Conservation (phyloP, 2,888 invertebrate species). For the Matsumyia berberina region DNA sequence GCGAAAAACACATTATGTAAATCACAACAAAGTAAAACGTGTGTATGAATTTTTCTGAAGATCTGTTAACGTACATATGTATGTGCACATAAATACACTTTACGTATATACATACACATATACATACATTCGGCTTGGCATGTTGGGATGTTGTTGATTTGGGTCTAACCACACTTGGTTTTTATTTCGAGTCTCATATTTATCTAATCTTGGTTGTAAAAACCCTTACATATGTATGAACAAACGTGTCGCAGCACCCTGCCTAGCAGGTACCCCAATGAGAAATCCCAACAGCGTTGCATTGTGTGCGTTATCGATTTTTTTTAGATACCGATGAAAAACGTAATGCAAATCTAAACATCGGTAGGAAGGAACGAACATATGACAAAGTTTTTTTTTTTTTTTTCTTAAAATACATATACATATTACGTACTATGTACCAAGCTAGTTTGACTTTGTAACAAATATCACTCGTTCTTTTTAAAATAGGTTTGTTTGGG, state of each 20-base stretch:
- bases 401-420: too few relatives aligned
- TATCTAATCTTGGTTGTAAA: neutral
- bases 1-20: conserved; percentile 46
- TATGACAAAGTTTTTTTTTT: too few relatives aligned
- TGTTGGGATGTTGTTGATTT: neutral
- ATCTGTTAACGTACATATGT: neutral
- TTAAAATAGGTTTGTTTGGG: too few relatives aligned
- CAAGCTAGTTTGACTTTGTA: too few relatives aligned
- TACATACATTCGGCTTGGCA: neutral
- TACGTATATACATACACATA: neutral
- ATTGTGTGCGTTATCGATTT: conserved; percentile 37
- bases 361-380: neutral
- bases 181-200: neutral
- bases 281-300: neutral
- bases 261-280: neutral
- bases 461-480: too few relatives aligned
- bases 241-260: neutral
- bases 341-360: neutral
- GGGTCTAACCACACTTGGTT: conserved; percentile 5
- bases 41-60: neutral
- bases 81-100: neutral
- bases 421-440: too few relatives aligned
- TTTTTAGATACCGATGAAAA: conserved; percentile 6
- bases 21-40: conserved; percentile 29
- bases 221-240: neutral